Conservation (phyloP, 2,888 invertebrate genomes). For the Adelognathus sp. region DNA sequence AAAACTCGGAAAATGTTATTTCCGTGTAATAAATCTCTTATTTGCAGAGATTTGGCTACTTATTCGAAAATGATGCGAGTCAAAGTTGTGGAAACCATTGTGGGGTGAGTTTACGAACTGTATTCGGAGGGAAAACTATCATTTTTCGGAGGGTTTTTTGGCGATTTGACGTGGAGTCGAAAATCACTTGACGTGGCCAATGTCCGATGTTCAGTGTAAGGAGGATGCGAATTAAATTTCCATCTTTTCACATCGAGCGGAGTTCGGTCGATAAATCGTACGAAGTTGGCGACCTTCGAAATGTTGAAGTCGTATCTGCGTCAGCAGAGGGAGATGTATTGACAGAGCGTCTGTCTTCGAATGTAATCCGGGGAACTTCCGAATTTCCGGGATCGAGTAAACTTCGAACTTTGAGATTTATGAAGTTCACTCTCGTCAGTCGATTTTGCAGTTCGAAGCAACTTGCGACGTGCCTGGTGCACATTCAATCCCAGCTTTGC, state of each 20-base stretch:
- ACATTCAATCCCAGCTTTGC: not conserved
- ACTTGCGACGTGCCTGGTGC: not conserved
- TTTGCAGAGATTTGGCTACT: no score
- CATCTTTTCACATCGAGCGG: not conserved
- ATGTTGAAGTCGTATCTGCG: not conserved
- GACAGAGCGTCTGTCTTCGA: not conserved
- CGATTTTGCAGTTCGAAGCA: slow-evolving; percentile 1
- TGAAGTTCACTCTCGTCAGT: not conserved
- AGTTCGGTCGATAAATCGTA: not conserved
- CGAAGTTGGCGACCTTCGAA: slow-evolving; percentile 15
- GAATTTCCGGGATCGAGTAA: slow-evolving; percentile 12
- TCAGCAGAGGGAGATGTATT: not conserved
- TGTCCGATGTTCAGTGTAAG: not conserved
- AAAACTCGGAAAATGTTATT: no score
- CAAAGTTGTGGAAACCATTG: no score
- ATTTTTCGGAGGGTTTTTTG: no score
- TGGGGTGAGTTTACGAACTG: no score
- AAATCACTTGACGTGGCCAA: not conserved
- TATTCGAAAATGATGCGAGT: no score
- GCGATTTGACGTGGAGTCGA: no score
- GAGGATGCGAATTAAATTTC: not conserved
- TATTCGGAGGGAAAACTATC: no score
- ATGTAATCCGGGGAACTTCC: not conserved
- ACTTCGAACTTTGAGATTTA: slow-evolving; percentile 27
- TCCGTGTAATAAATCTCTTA: no score